Evolutionary conservation across 1,140 invertebrate genomes (phyloP), one percentile per base, ranked within the genome.

Genomic region (Drosophila tani): DNA sequence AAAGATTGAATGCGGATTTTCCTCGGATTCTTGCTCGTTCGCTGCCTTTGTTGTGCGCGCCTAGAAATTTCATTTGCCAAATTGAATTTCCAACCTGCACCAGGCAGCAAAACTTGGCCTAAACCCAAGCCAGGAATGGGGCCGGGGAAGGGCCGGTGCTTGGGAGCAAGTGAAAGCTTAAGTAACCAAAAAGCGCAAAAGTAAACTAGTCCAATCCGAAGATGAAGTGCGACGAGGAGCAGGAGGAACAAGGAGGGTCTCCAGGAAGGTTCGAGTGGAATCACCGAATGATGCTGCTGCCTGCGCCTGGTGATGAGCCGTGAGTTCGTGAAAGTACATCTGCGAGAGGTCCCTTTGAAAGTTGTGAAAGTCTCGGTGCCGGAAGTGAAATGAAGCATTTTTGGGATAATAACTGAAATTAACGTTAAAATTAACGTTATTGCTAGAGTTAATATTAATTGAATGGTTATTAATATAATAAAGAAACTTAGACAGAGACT

Each of bases 71-170:
- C 68, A 88, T 88, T 88, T 88, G 55, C 45, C 69, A 88, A 90
- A 88, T 88, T 88, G 84, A 88, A 88, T 90, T 84, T 80, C 69
- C 69, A 84, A 79, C 77, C 68, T 81, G 81, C 73, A 63, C 40
- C 59, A 63, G 46, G 46, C 65, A 29, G 38, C 66, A 59, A 63
- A 82, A 88, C 69, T 88, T 80, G 71, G 80, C 83, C 82, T 68
- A 79, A 75, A 57, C 76, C 83, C 75, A 80, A 80, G 68, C 5
- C 69, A 32, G 58, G 49, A 66, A 24, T 41, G 55, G 17, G 12
- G 5, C 46, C 27, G 27, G 27, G 32, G 32, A 8, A 11, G 32
- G 32, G 32, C 32, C 32, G 32, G 32, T 8, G 9, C 32, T 32
- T 9, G 29, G 27, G 35, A 60, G 65, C 76, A 46, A 78, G 66